Percentiles rank a stretch among this genome's conserved stretches.
Conservation (phyloP, 1,140 invertebrate genomes). For the Tetramorium simillimum region DNA sequence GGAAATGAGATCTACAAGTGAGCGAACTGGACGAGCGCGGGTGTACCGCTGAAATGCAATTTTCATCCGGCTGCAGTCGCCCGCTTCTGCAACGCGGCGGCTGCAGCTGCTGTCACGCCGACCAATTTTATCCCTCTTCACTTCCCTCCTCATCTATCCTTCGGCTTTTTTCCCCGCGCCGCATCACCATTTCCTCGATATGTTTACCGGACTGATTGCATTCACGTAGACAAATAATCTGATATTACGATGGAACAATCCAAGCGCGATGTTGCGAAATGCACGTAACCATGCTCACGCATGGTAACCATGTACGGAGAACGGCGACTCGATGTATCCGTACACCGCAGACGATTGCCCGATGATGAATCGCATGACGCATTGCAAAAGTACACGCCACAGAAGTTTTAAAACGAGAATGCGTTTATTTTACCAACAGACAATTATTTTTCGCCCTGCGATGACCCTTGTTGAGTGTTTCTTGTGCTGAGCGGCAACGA, state of each 20-base stretch:
- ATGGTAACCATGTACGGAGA: neutral
- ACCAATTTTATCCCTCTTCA: conserved; percentile 30
- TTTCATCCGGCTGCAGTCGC: conserved; percentile 67
- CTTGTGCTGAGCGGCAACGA: conserved; percentile 21
- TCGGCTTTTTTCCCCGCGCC: conserved; percentile 16
- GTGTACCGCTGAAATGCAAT: conserved; percentile 72
- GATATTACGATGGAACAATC: conserved; percentile 60
- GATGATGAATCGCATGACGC: conserved; percentile 37
- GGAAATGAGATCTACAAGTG: conserved; percentile 76
- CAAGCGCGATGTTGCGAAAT: conserved; percentile 19
- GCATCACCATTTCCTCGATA: conserved; percentile 46
- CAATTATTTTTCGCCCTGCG: conserved; percentile 16
- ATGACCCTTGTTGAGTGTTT: neutral
- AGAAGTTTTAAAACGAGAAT: neutral
- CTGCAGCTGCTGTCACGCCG: conserved; percentile 17
- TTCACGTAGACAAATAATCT: conserved; percentile 74
- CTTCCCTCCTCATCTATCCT: neutral
- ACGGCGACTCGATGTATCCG: conserved; percentile 29
- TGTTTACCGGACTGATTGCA: conserved; percentile 76
- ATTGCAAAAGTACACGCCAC: neutral
- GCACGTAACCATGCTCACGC: conserved; percentile 1
- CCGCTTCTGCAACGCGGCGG: conserved; percentile 31
- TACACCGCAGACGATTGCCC: conserved; percentile 35
- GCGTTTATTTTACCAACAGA: conserved; percentile 8
- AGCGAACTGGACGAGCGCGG: conserved; percentile 52